Evolutionary conservation across 2,797 vertebrate species (phyloP), one percentile per base, ranked within the genome.

Genomic region (Danio aesculapii): DNA sequence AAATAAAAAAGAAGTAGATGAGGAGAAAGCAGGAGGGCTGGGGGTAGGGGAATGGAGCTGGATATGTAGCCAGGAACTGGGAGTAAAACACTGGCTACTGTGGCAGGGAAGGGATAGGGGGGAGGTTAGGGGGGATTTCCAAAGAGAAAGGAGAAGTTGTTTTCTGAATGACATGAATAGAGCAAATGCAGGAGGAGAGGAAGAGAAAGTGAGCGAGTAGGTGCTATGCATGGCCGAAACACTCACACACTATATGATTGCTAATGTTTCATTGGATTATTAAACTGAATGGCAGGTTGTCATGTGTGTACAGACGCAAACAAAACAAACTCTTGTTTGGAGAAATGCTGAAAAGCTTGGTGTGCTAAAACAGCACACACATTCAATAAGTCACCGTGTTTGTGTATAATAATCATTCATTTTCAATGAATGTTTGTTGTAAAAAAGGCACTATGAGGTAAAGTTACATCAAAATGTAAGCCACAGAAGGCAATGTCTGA

Each of bases 161-260:
- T 93, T 92, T 89, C 88, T 91, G 88, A 92, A 93, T 87, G 87
- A 87, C 73, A 86, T 92, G 88, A 92, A 92, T 92, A 86, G 90
- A 90, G 84, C 67, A 79, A 66, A 82, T 85, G 85, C 85, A 83
- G 86, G 83, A 90, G 86, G 84, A 82, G 88, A 87, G 86, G 76
- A 87, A 79, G 83, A 82, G 82, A 83, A 82, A 84, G 81, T 81
- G 83, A 81, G 81, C 52, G 75, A 79, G 73, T 74, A 83, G 82
- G 70, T 85, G 75, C 71, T 62, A 44, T 72, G 77, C 74, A 83
- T 83, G 62, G 41, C 41, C 6, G 30, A 67, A 77, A 57, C 12
- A 74, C 44, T 59, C 50, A 61, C 30, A 61, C 72, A 41, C 14
- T 68, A 6, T 64, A 17, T 39, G 61, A 64, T 16, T 57, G 52